Evolutionary conservation across 2,797 vertebrate genomes (phyloP).

Genomic region (Chrosomus eos): DNA sequence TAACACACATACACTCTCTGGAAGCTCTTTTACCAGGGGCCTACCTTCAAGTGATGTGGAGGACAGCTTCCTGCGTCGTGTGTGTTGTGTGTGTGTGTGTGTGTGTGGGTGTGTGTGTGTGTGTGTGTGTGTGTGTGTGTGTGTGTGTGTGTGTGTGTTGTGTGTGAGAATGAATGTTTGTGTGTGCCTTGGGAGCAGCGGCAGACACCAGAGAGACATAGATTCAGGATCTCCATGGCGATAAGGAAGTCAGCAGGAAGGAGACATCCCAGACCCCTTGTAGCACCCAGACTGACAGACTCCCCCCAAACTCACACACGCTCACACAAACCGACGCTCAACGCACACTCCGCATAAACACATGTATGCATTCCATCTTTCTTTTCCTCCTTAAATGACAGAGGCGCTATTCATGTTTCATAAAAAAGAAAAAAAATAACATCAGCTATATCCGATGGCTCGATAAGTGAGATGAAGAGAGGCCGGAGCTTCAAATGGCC

Average conservation of each 20-base stretch:
- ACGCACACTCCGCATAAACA: constrained; percentile 28
- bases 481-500: constrained; percentile 33
- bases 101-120: constrained; percentile 51
- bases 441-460: constrained; percentile 76
- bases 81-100: neutral
- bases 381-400: constrained; percentile 65
- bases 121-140: constrained; percentile 21
- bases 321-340: constrained; percentile 26
- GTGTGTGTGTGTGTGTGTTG: constrained; percentile 1
- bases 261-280: constrained; percentile 75
- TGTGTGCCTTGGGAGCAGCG: constrained; percentile 54
- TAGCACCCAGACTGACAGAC: constrained; percentile 62
- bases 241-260: constrained; percentile 81
- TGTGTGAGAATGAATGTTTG: constrained; percentile 53
- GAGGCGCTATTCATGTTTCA: constrained; percentile 75
- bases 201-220: constrained; percentile 67
- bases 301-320: constrained; percentile 55
- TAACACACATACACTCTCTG: constrained; percentile 50
- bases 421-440: constrained; percentile 75
- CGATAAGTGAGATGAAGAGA: constrained; percentile 48
- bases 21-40: constrained; percentile 47
- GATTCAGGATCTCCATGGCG: constrained; percentile 70
- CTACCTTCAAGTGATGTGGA: constrained; percentile 43
- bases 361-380: constrained; percentile 41
- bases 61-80: constrained; percentile 53